phyloP scores from a whole-genome alignment of 2,888 invertebrate genomes.

The Phlogophora meticulosa region DNA sequence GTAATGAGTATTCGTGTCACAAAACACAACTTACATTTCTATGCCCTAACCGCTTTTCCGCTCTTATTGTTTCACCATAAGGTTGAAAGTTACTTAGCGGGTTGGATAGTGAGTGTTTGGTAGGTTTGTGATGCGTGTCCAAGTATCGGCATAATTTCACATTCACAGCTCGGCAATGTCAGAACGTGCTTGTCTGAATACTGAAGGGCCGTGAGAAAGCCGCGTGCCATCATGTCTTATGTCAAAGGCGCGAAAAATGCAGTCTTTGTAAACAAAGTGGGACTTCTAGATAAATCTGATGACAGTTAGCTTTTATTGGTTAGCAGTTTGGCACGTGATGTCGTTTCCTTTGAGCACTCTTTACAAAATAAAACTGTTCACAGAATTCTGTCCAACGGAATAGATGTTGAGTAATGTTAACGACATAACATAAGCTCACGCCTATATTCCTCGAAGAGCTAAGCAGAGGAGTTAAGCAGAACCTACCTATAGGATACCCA shows the following conservation, averaged over 20 bases:
- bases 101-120: constrained; percentile 54
- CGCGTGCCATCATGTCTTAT: constrained; percentile 76
- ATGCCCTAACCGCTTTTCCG: constrained; percentile 19
- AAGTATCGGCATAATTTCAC: constrained; percentile 82
- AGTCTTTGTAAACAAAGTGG: constrained; percentile 60
- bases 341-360: background rate
- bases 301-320: constrained; percentile 49
- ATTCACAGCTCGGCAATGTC: constrained; percentile 75
- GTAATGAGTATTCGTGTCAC: constrained; percentile 75
- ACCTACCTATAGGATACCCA: too few relatives aligned
- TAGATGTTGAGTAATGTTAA: too few relatives aligned
- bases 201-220: constrained; percentile 84
- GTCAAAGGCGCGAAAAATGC: constrained; percentile 70
- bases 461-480: too few relatives aligned
- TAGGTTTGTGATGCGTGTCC: constrained; percentile 65
- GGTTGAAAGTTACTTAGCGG: constrained; percentile 52
- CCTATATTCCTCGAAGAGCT: too few relatives aligned
- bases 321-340: constrained; percentile 15
- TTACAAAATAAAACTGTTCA: too few relatives aligned
- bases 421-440: too few relatives aligned
- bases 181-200: constrained; percentile 75
- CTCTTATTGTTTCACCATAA: constrained; percentile 39
- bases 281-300: constrained; percentile 46
- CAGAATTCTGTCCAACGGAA: too few relatives aligned
- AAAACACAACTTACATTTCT: constrained; percentile 51